These are phyloP conservation scores for Nematopogon swammerdamellus DNA, from an alignment of 2,888 invertebrate species.

Conservation along the genomic window DNA sequence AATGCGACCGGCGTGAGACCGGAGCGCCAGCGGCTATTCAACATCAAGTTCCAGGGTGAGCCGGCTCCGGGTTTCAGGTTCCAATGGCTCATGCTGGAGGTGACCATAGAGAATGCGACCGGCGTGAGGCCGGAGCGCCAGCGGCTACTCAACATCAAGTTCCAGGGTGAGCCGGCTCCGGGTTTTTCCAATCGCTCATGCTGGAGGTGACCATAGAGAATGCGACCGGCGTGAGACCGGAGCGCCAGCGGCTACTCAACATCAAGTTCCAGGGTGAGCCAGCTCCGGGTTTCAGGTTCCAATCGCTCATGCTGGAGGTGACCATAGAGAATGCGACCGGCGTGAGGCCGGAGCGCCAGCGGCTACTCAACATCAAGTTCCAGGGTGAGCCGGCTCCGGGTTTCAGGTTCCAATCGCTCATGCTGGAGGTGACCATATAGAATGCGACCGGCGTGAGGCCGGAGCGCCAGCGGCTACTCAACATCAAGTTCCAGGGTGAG, in stretches of 20 bases:
- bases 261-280: conserved; percentile 91
- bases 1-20: too few relatives aligned
- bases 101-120: conserved; percentile 81
- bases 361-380: too few relatives aligned
- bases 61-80: too few relatives aligned
- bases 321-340: too few relatives aligned
- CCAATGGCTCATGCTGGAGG: too few relatives aligned
- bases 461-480: conserved; percentile 90
- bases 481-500: conserved; percentile 91
- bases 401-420: too few relatives aligned
- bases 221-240: conserved; percentile 88
- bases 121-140: conserved; percentile 91
- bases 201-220: conserved; percentile 83
- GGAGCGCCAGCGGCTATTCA: too few relatives aligned
- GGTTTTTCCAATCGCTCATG: conserved; percentile 77
- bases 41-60: too few relatives aligned
- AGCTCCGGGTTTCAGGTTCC: too few relatives aligned
- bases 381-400: too few relatives aligned
- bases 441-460: conserved; percentile 87
- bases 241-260: conserved; percentile 90
- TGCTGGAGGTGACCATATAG: conserved; percentile 81
- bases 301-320: too few relatives aligned
- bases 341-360: too few relatives aligned
- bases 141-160: conserved; percentile 88
- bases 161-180: conserved; percentile 83